Evolutionary conservation across 2,797 vertebrate species (phyloP).

Genomic region (Taenioides sp.): DNA sequence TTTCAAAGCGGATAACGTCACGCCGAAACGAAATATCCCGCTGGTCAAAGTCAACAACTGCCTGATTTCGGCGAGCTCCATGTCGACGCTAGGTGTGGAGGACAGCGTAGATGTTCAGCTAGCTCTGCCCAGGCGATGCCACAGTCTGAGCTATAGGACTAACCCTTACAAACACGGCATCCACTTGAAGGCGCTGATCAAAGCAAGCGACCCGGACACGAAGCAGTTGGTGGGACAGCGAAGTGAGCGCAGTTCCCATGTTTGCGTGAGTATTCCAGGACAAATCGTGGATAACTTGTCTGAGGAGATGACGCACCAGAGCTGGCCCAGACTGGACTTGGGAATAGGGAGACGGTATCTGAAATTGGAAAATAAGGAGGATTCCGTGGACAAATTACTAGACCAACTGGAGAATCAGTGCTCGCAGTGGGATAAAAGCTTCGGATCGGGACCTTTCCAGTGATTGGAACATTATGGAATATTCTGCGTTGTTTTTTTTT

Average conservation of each 20-base stretch:
- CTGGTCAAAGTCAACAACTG: slow-evolving; percentile 76
- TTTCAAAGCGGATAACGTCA: slow-evolving; percentile 45
- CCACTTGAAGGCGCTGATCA: slow-evolving; percentile 17
- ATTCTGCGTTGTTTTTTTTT: too few species aligned
- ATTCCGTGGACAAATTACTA: slow-evolving; percentile 80
- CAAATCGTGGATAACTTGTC: slow-evolving; percentile 59
- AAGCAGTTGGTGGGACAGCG: background rate
- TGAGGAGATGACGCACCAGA: slow-evolving; percentile 81
- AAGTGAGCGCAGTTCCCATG: slow-evolving; percentile 54
- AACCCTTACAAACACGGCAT: slow-evolving; percentile 36
- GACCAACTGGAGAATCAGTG: slow-evolving; percentile 73
- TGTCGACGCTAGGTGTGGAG: slow-evolving; percentile 62
- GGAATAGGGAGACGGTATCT: slow-evolving; percentile 77
- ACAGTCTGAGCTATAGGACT: slow-evolving; percentile 70
- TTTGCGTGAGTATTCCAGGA: slow-evolving; percentile 70
- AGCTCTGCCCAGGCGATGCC: slow-evolving; percentile 55
- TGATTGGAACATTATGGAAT: slow-evolving; percentile 42
- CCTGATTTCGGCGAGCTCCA: slow-evolving; percentile 67
- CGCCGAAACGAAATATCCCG: slow-evolving; percentile 25
- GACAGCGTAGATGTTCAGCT: slow-evolving; percentile 37
- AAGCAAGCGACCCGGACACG: background rate
- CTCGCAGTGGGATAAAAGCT: slow-evolving; percentile 64
- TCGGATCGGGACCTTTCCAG: slow-evolving; percentile 74
- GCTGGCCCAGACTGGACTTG: slow-evolving; percentile 90
- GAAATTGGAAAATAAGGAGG: slow-evolving; percentile 84